A percentile compares a stretch with the other conserved stretches of the same genome.
Evolutionary conservation across 2,888 invertebrate genomes (phyloP).

Genomic region (Scaptomyza reducta): DNA sequence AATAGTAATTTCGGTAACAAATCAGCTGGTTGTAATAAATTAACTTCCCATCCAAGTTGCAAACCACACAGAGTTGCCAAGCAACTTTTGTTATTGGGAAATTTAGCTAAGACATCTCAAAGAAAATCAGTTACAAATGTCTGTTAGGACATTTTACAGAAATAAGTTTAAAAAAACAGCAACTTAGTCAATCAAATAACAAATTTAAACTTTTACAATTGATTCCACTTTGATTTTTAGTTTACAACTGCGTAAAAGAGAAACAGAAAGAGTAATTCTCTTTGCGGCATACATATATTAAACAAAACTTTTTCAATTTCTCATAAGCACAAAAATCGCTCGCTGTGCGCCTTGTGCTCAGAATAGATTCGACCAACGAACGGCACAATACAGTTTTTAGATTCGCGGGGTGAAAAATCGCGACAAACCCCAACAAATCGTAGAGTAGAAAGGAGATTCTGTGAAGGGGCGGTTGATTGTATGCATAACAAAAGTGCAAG

Average conservation of each 20-base stretch:
- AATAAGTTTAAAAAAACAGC: constrained; percentile 3
- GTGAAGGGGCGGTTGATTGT: constrained; percentile 33
- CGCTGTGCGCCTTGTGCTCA: constrained; percentile 58
- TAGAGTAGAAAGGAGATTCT: constrained; percentile 25
- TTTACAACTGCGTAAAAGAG: constrained; percentile 7
- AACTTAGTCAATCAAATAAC: background rate
- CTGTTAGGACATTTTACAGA: constrained; percentile 3
- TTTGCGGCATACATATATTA: constrained; percentile 16
- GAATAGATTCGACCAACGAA: constrained; percentile 73
- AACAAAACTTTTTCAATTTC: constrained; percentile 42
- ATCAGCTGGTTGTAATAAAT: background rate
- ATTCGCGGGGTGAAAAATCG: constrained; percentile 55
- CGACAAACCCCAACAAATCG: constrained; percentile 46
- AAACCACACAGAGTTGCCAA: constrained; percentile 20
- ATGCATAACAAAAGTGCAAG: constrained; percentile 73
- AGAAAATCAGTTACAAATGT: constrained; percentile 35
- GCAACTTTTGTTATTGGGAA: constrained; percentile 18
- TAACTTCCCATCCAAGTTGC: constrained; percentile 17
- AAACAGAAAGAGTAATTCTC: constrained; percentile 36
- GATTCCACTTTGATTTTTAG: background rate
- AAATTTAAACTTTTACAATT: background rate
- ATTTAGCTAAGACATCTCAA: constrained; percentile 27
- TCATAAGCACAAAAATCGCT: constrained; percentile 48
- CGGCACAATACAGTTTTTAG: constrained; percentile 59
- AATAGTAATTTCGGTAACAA: constrained; percentile 17